phyloP scores from a whole-genome alignment of 2,113 vertebrate species.

The Leptosomus discolor region DNA sequence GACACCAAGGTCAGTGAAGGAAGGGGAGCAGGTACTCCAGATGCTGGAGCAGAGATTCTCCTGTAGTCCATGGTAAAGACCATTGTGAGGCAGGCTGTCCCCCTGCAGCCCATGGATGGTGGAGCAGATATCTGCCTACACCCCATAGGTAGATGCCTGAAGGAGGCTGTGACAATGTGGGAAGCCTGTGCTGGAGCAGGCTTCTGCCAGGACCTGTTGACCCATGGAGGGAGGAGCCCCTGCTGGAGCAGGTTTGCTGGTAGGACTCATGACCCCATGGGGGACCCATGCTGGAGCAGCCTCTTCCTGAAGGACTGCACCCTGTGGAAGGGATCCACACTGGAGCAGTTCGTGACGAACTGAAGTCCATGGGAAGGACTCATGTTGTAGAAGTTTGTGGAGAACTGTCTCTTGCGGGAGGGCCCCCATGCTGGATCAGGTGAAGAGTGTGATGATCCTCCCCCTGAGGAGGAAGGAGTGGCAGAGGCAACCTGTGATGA shows the following conservation, averaged over 20 bases:
- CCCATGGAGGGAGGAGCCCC: not conserved
- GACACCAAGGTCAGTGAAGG: not conserved
- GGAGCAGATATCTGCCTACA: too few relatives aligned
- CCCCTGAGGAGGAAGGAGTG: not conserved
- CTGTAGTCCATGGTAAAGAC: too few relatives aligned
- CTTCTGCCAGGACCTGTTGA: not conserved
- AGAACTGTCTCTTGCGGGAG: not conserved
- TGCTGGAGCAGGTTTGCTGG: not conserved
- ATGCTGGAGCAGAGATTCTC: not conserved
- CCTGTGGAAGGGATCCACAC: not conserved
- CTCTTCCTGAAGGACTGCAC: not conserved
- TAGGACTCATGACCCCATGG: not conserved
- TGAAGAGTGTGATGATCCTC: not conserved
- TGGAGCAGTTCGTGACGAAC: not conserved
- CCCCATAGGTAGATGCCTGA: not conserved
- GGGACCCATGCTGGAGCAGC: not conserved
- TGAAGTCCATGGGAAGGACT: not conserved
- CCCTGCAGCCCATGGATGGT: not conserved
- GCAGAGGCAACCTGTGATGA: not conserved
- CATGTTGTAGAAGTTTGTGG: not conserved
- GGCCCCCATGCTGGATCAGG: not conserved
- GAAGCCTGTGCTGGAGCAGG: not conserved
- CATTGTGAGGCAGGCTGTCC: too few relatives aligned
- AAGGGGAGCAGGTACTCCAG: not conserved
- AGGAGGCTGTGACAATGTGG: not conserved